These are phyloP conservation scores for Oxyura jamaicensis DNA, from an alignment of 2,113 vertebrate genomes.

Conservation along the genomic window DNA sequence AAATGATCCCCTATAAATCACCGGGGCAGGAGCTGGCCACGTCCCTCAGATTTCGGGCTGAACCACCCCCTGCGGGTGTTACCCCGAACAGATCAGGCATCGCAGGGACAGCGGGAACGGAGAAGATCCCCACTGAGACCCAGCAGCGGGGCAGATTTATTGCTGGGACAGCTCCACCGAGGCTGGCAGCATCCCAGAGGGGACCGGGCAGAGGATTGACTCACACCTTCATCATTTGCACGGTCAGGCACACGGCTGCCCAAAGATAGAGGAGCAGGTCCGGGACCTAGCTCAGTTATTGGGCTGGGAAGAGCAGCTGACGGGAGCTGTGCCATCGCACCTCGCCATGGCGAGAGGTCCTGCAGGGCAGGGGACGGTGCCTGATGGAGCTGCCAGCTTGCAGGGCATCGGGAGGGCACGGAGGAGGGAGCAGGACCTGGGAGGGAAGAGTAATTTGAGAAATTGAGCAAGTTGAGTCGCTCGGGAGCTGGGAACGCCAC, in stretches of 20 bases:
- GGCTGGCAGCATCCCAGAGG: not conserved
- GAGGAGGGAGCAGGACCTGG: not conserved
- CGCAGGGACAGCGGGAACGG: fast-evolving
- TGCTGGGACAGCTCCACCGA: not conserved
- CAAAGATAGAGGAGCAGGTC: not conserved
- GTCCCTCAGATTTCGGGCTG: not conserved
- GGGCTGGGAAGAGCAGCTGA: not conserved
- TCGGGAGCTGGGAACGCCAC: not conserved
- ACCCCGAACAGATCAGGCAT: fast-evolving
- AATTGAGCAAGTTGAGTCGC: not conserved
- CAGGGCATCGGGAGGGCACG: fast-evolving
- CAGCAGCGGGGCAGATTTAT: not conserved
- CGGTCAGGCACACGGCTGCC: fast-evolving
- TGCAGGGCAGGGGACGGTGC: not conserved
- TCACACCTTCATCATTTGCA: not conserved
- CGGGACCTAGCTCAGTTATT: fast-evolving
- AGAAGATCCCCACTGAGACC: not conserved
- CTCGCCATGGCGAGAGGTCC: fast-evolving
- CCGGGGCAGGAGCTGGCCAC: not conserved
- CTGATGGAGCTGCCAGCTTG: not conserved
- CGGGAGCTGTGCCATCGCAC: not conserved
- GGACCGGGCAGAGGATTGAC: not conserved
- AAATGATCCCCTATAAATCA: conserved; percentile 10
- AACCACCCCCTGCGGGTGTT: not conserved
- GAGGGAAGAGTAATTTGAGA: not conserved